Evolutionary conservation across 1,140 invertebrate species (phyloP), one percentile per base, ranked within the genome.

Genomic region (Drosophila pachea): DNA sequence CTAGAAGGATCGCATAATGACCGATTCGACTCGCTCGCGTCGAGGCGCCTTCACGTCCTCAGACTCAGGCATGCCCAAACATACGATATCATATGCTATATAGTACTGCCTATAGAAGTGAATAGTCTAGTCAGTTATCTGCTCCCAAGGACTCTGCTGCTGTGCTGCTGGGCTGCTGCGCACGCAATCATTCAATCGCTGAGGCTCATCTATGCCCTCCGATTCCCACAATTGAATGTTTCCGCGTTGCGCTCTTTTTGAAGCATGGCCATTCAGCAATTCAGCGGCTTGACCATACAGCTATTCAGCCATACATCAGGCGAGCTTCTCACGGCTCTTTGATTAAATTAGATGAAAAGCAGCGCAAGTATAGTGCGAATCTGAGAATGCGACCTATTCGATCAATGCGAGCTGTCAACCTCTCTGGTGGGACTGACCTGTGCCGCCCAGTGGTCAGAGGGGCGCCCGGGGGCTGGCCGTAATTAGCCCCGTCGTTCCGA

Each of bases 401-500:
- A 68, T 72, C 52, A 68, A 61, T 72, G 43, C 12, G 31, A 54
- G 52, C 38, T 32, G 40, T 68, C 49, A n/a, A 49, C 40, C 54
- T 33, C 54, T 53, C 54, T 52, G 22, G 22, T 1, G 22, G 22
- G 22, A 3, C 22, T 22, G 22, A 22, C 22, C 22, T 22, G 22
- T 1, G 1, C 22, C 22, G 22, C 49, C 1, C 31, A 35, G 2
- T 50, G 5, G 5, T 29, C 22, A 22, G 9, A 58, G 55, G 55
- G 55, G 40, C 33, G 53, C 36, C 53, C 22, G 43, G 12, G 38
- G 38, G 63, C 74, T 77, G 68, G 62, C 43, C 59, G 49, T 76
- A 84, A 84, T 86, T 83, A 84, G 59, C 61, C 61, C 66, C 62
- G 50, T 54, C 52, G 58, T 82, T 82, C 77, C 71, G 74, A 83